Conservation (phyloP, 2,113 vertebrate species). For the Forbesichthys papilliferus region DNA sequence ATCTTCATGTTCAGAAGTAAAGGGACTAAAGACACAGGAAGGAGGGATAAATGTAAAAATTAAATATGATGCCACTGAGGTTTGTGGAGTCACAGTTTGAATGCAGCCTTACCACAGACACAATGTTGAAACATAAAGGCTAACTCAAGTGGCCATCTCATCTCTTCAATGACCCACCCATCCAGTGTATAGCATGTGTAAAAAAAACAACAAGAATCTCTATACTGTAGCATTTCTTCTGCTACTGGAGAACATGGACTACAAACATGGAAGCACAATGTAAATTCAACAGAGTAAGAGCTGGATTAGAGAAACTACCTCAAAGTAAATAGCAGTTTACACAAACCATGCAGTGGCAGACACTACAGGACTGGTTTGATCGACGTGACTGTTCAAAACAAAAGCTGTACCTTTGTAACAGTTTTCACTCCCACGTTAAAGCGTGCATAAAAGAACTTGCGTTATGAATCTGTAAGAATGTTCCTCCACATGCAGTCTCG, state of each 20-base stretch:
- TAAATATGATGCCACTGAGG: slow-evolving; percentile 26
- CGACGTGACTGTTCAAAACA: too few species aligned
- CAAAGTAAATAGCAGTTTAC: too few species aligned
- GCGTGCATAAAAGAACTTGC: too few species aligned
- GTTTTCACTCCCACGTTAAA: too few species aligned
- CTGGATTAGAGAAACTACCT: neutral
- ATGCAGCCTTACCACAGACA: slow-evolving; percentile 53
- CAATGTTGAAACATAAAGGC: slow-evolving; percentile 34
- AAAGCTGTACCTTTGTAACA: too few species aligned
- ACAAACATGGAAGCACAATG: slow-evolving; percentile 8
- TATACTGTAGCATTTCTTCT: slow-evolving; percentile 39
- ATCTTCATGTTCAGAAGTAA: slow-evolving; percentile 62
- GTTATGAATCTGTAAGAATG: too few species aligned
- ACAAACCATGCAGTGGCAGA: too few species aligned
- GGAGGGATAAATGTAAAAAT: neutral
- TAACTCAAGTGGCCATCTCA: slow-evolving; percentile 14
- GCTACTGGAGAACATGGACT: slow-evolving; percentile 43
- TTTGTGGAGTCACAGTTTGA: slow-evolving; percentile 57
- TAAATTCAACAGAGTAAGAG: neutral
- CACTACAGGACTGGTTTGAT: too few species aligned
- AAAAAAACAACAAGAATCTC: slow-evolving; percentile 7
- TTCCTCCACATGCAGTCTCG: slow-evolving; percentile 14
- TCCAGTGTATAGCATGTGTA: slow-evolving; percentile 65
- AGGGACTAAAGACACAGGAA: neutral
- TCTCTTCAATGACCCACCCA: slow-evolving; percentile 27